phyloP scores from a whole-genome alignment of 2,113 vertebrate species.

The Ptyas mucosa region DNA sequence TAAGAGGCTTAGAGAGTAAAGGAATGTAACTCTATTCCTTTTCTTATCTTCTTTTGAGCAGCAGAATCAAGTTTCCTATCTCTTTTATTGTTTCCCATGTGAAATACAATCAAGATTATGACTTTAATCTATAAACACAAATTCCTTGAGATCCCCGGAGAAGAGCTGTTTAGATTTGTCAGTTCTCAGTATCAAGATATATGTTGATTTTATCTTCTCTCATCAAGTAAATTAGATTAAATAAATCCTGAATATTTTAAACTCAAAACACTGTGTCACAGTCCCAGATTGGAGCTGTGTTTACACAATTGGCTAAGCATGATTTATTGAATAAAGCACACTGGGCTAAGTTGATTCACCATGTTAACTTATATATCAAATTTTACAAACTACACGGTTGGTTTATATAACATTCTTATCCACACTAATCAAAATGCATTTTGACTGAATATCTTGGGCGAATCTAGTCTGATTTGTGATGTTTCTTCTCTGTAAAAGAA shows the following conservation, averaged over 20 bases:
- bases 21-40: accelerated
- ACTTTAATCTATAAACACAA: not conserved
- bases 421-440: not conserved
- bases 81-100: not conserved
- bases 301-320: not conserved
- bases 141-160: not conserved
- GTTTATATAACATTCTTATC: not conserved
- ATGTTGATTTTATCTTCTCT: not conserved
- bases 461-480: not conserved
- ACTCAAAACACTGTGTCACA: not conserved
- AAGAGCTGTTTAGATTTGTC: not conserved
- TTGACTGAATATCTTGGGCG: not conserved
- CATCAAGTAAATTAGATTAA: not conserved
- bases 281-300: not conserved
- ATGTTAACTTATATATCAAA: not conserved
- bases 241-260: not conserved
- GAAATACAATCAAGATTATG: not conserved
- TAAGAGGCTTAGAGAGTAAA: constrained; percentile 13
- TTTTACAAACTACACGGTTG: not conserved
- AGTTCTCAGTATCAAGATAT: accelerated
- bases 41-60: not conserved
- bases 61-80: not conserved
- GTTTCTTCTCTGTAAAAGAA: not conserved
- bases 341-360: not conserved
- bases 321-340: not conserved